Conservation (phyloP, 2,888 invertebrate genomes). For the Heliconius charithonia region DNA sequence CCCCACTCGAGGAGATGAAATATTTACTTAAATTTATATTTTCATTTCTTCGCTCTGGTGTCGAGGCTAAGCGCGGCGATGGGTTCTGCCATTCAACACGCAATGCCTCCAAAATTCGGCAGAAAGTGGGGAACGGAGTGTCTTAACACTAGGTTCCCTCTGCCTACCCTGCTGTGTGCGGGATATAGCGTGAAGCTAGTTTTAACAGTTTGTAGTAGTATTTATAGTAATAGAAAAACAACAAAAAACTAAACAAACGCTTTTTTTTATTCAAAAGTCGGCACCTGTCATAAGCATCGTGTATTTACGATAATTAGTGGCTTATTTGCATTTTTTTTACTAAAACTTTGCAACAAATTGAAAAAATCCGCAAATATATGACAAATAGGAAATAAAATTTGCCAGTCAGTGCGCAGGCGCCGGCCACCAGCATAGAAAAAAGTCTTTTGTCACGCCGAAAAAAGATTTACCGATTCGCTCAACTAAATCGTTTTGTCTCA, state of each 20-base stretch:
- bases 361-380: slow-evolving; percentile 38
- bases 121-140: too few relatives aligned
- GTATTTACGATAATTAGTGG: slow-evolving; percentile 35
- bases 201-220: too few relatives aligned
- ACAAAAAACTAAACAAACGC: background rate
- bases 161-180: too few relatives aligned
- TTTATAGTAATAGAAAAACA: too few relatives aligned
- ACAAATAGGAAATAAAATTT: slow-evolving; percentile 46
- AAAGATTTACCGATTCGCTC: slow-evolving; percentile 6
- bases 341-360: background rate
- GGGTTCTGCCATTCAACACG: too few relatives aligned
- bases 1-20: too few relatives aligned
- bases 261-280: slow-evolving; percentile 16
- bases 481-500: background rate
- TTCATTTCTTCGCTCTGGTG: too few relatives aligned
- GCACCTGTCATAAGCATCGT: slow-evolving; percentile 44
- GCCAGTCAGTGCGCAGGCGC: slow-evolving; percentile 56
- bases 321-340: slow-evolving; percentile 41
- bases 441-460: slow-evolving; percentile 54
- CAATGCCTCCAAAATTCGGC: too few relatives aligned
- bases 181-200: too few relatives aligned
- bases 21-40: too few relatives aligned
- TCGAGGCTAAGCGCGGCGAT: too few relatives aligned
- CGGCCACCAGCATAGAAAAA: slow-evolving; percentile 49
- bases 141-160: too few relatives aligned